Conservation (phyloP, 2,113 vertebrate genomes). For the Silurus meridionalis region DNA sequence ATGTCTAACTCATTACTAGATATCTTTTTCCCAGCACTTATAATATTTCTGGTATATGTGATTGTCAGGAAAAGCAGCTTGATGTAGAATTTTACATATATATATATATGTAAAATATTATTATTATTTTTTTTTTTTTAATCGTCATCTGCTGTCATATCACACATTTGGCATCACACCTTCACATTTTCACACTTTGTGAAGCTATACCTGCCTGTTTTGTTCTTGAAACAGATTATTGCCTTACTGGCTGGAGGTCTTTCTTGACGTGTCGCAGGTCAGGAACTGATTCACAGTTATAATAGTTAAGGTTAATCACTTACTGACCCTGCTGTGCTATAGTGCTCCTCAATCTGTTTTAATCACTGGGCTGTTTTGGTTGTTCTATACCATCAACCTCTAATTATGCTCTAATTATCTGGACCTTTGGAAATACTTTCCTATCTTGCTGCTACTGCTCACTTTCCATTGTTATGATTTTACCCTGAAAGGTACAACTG, state of each 20-base stretch:
- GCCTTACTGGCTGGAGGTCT: conserved; percentile 45
- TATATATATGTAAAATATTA: too few relatives aligned
- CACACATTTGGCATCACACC: background rate
- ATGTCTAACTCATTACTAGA: background rate
- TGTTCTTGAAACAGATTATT: conserved; percentile 57
- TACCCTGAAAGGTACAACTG: background rate
- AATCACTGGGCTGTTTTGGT: conserved; percentile 63
- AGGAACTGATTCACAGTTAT: conserved; percentile 66
- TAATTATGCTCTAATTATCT: conserved; percentile 29
- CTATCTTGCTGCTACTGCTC: background rate
- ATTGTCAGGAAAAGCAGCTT: background rate
- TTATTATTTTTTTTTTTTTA: too few relatives aligned
- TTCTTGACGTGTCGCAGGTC: conserved; percentile 66
- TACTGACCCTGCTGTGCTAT: conserved; percentile 58
- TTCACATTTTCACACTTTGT: background rate
- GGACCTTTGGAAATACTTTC: conserved; percentile 4
- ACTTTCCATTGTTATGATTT: background rate
- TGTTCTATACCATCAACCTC: conserved; percentile 19
- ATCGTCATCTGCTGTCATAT: background rate
- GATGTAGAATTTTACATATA: too few relatives aligned
- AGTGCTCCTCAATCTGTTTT: conserved; percentile 62
- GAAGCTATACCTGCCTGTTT: background rate
- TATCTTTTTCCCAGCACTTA: background rate
- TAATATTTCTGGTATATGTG: background rate
- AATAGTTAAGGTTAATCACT: conserved; percentile 69